Conservation (phyloP, 2,888 invertebrate species). For the Cerceris rybyensis region DNA sequence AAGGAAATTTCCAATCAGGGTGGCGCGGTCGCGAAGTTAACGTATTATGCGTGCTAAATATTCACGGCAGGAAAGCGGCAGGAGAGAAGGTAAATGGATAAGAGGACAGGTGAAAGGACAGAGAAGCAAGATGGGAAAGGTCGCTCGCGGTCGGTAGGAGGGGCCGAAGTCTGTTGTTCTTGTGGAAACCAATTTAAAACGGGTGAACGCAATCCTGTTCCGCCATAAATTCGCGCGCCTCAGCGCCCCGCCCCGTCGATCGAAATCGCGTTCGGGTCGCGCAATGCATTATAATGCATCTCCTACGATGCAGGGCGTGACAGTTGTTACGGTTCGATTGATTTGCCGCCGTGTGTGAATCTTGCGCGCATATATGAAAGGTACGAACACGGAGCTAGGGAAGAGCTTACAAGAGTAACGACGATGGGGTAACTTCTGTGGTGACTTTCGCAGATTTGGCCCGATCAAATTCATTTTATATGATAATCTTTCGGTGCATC, state of each 20-base stretch:
- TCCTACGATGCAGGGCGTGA: conserved; percentile 66
- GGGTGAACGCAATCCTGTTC: conserved; percentile 54
- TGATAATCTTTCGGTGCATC: conserved; percentile 53
- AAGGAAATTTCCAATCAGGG: background rate
- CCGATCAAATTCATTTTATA: conserved; percentile 52
- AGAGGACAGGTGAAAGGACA: conserved; percentile 4
- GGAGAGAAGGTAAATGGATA: conserved; percentile 6
- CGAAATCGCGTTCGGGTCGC: conserved; percentile 72
- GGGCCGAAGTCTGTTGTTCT: conserved; percentile 47
- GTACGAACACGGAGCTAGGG: background rate
- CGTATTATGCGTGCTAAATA: background rate
- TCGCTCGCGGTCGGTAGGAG: background rate
- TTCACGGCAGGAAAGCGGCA: background rate
- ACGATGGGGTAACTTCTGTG: background rate
- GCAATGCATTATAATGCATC: conserved; percentile 74
- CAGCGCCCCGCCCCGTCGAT: conserved; percentile 55
- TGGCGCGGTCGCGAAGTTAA: background rate
- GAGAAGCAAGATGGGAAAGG: conserved; percentile 3
- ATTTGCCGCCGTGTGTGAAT: conserved; percentile 63
- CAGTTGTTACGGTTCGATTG: conserved; percentile 73
- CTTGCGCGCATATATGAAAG: background rate
- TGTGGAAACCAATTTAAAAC: conserved; percentile 65
- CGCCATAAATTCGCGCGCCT: conserved; percentile 65
- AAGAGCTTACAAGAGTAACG: conserved; percentile 4
- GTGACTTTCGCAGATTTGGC: conserved; percentile 10